Evolutionary conservation across 2,113 vertebrate genomes (phyloP).

Genomic region (Tylochromis polylepis): DNA sequence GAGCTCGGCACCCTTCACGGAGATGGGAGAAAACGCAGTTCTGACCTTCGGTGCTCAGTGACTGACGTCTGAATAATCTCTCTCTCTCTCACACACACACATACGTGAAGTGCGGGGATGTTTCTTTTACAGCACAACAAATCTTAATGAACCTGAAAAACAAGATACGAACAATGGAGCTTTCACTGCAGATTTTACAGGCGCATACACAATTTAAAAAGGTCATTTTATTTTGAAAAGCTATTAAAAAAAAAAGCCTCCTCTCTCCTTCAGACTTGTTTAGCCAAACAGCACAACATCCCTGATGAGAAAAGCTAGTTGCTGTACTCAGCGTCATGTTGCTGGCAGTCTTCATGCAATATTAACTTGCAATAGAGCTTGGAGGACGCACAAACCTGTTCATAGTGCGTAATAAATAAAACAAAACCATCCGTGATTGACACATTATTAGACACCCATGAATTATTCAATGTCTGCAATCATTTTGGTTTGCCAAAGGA

Average conservation of each 20-base stretch:
- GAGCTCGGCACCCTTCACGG: not conserved
- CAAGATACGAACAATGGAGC: not conserved
- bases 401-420: conserved; percentile 61
- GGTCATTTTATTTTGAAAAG: conserved; percentile 15
- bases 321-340: conserved; percentile 38
- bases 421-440: conserved; percentile 68
- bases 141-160: conserved; percentile 18
- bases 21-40: not conserved
- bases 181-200: not conserved
- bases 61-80: not conserved
- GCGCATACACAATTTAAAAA: not conserved
- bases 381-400: conserved; percentile 50
- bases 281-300: conserved; percentile 38
- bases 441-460: conserved; percentile 69
- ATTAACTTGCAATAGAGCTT: conserved; percentile 60
- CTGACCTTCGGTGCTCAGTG: not conserved
- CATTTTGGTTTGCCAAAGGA: conserved; percentile 60
- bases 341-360: conserved; percentile 63
- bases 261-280: conserved; percentile 24
- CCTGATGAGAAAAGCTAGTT: conserved; percentile 29
- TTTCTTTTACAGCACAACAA: not conserved
- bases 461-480: conserved; percentile 71
- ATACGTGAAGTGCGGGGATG: not conserved
- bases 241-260: not conserved
- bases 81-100: rapidly evolving